Conservation (phyloP, 2,888 invertebrate genomes). For the Seira ritae region DNA sequence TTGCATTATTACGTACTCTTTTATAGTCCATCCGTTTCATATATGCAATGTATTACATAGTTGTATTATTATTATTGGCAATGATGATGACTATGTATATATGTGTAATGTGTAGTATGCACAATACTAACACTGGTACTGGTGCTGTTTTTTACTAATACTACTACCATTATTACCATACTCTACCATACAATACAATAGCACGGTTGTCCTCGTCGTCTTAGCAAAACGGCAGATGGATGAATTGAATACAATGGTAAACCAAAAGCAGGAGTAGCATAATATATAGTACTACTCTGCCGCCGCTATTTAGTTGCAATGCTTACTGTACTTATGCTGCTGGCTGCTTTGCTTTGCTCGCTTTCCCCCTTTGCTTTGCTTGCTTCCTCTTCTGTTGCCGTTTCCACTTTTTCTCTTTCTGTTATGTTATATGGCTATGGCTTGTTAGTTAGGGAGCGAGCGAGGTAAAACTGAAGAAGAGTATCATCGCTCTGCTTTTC, state of each 20-base stretch:
- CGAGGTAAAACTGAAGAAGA: not conserved
- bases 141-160: not conserved
- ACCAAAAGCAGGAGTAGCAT: not conserved
- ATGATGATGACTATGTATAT: too few species aligned
- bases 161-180: too few species aligned
- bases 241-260: slow-evolving; percentile 9
- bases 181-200: not conserved
- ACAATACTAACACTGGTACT: too few species aligned
- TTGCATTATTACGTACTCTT: not conserved
- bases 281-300: too few species aligned
- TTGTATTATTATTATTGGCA: not conserved
- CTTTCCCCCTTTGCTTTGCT: too few species aligned
- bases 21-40: not conserved
- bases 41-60: not conserved
- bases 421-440: not conserved
- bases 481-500: too few species aligned
- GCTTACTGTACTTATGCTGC: too few species aligned
- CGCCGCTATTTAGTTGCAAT: not conserved
- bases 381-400: slow-evolving; percentile 4
- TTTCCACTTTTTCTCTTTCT: not conserved
- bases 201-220: not conserved
- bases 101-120: too few species aligned
- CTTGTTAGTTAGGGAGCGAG: too few species aligned
- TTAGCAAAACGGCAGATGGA: too few species aligned
- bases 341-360: not conserved